Evolutionary conservation across 2,113 vertebrate species (phyloP), one percentile per base, ranked within the genome.

Genomic region (Mirza zaza): DNA sequence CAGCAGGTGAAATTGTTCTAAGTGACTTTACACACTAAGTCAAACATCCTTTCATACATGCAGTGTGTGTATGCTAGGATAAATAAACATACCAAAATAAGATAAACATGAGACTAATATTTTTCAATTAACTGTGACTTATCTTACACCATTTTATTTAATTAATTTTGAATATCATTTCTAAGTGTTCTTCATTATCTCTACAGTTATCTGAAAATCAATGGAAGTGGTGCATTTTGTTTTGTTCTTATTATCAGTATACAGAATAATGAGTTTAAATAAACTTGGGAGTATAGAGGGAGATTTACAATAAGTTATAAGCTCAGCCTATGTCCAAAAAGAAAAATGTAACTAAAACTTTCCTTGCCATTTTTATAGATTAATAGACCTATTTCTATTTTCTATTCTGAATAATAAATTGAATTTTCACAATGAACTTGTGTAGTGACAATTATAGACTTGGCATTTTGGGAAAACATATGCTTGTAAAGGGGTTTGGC

Each of bases 381-480:
- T 45, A 92, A 17, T 23, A 93, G 2, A 50, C 1, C 39, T 29
- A 55, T 96, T 96, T 83, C 73, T 76, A 75, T 52, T 57, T 96
- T 73, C 12, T 2, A 96, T 91, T 92, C 71, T 68, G 94, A 97
- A 87, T 94, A 97, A 80, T 83, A 27, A 95, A 94, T 94, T 48
- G 36, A 97, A 85, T 0, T 25, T 50, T 93, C 12, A 71, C 17
- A 83, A 20, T 77, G 61, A 97, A 85, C 34, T 96, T 95, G 32
- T 95, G 55, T 50, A 87, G 9, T 59, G 39, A 21, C n/a, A 97
- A 71, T 71, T 97, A 63, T 86, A 76, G 87, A 36, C 10, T 90
- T 97, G 79, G 21, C 11, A 90, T 96, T 96, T 97, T 70, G 59
- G 79, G 87, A 95, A 90, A 95, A 82, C 13, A 75, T 89, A 67